Percentiles rank a stretch among this genome's conserved stretches.
Evolutionary conservation across 2,797 vertebrate species (phyloP).

Genomic region (Mionectes olivaceus): DNA sequence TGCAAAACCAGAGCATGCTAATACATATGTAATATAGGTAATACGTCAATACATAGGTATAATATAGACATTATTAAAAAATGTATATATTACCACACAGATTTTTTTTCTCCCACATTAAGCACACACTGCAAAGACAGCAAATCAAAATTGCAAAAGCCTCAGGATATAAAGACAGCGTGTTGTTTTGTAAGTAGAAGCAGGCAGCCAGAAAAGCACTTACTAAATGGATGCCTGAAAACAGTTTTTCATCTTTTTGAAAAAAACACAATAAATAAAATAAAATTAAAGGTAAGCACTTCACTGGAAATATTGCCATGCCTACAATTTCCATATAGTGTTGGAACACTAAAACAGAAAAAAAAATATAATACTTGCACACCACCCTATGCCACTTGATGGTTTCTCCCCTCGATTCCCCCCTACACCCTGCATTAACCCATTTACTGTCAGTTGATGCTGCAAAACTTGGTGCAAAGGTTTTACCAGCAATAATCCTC

Average conservation of each 20-base stretch:
- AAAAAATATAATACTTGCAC: not conserved
- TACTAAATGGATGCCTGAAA: conserved; percentile 56
- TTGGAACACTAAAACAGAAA: not conserved
- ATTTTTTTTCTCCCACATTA: not conserved
- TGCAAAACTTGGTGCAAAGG: not conserved
- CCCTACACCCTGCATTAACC: not conserved
- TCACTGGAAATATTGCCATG: conserved; percentile 2
- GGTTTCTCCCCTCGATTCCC: not conserved
- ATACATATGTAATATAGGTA: not conserved
- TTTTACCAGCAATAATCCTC: not conserved
- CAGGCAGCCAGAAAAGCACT: conserved; percentile 33
- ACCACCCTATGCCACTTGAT: not conserved
- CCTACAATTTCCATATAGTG: not conserved
- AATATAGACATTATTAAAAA: not conserved
- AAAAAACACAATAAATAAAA: not conserved
- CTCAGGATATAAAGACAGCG: conserved; percentile 6
- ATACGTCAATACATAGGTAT: not conserved
- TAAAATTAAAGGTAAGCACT: not conserved
- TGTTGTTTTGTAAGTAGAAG: not conserved
- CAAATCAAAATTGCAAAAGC: conserved; percentile 39
- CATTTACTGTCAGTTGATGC: not conserved
- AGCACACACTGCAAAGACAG: not conserved
- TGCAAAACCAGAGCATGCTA: conserved; percentile 22
- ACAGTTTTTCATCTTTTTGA: not conserved
- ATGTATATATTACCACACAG: not conserved